phyloP scores from a whole-genome alignment of 2,797 vertebrate genomes.

The Arremon aurantiirostris region DNA sequence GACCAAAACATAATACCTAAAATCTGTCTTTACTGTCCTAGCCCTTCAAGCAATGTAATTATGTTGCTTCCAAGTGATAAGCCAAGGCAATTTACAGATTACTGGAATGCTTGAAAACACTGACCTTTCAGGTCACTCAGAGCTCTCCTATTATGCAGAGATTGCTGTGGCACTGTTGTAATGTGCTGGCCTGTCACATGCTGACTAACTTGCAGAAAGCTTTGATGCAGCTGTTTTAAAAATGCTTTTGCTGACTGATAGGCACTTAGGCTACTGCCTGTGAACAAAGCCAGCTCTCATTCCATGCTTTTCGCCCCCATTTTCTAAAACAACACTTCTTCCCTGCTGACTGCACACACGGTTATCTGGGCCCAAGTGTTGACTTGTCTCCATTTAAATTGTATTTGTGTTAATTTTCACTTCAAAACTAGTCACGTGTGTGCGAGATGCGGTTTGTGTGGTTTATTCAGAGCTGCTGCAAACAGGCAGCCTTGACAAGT shows the following conservation, averaged over 20 bases:
- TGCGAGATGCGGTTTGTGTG: background rate
- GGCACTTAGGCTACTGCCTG: conserved; percentile 23
- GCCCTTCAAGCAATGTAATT: conserved; percentile 38
- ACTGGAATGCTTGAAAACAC: conserved; percentile 41
- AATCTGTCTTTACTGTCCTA: conserved; percentile 9
- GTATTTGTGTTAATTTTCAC: conserved; percentile 3
- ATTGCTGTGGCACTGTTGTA: conserved; percentile 48
- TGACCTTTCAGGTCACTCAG: conserved; percentile 26
- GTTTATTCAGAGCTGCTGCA: background rate
- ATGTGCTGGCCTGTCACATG: conserved; percentile 59
- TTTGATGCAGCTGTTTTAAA: conserved; percentile 59
- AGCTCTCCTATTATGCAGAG: conserved; percentile 36
- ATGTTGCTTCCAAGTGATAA: conserved; percentile 49
- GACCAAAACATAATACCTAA: background rate
- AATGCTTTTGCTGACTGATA: conserved; percentile 50
- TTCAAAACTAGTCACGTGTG: background rate
- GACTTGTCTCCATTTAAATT: background rate
- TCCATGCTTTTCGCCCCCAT: background rate
- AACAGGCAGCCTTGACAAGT: background rate
- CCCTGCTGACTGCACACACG: background rate
- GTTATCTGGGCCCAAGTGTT: background rate
- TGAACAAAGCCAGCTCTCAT: conserved; percentile 36
- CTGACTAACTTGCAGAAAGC: conserved; percentile 55
- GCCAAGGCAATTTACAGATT: conserved; percentile 56
- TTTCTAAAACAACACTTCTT: conserved; percentile 9